Conservation (phyloP, 2,888 invertebrate species). For the Ellobium chinense region DNA sequence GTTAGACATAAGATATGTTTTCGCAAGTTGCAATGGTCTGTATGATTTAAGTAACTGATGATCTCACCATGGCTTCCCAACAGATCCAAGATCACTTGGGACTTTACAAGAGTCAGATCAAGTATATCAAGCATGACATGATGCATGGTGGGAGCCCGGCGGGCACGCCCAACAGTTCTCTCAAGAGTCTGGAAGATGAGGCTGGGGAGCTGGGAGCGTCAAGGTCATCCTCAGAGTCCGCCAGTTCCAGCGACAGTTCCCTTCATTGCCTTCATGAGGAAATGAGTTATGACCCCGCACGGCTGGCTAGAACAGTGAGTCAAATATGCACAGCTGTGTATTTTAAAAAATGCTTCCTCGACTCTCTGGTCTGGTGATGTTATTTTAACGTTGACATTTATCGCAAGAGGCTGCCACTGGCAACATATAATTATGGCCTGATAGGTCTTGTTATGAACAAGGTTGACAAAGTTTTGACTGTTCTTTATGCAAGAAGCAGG, state of each 20-base stretch:
- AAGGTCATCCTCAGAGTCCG: background rate
- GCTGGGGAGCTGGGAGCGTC: background rate
- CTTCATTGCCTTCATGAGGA: background rate
- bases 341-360: no score
- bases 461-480: no score
- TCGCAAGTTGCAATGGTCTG: no score
- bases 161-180: background rate
- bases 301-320: background rate
- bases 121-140: slow-evolving; percentile 5
- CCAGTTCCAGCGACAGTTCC: background rate
- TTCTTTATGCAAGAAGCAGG: no score
- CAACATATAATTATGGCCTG: no score
- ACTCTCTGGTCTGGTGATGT: no score
- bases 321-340: no score
- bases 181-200: background rate
- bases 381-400: no score
- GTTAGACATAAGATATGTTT: no score
- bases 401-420: no score
- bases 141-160: background rate
- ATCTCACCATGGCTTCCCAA: background rate
- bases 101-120: slow-evolving; percentile 13
- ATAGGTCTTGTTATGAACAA: no score
- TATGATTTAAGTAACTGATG: background rate
- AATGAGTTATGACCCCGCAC: background rate
- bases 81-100: slow-evolving; percentile 36